These are phyloP conservation scores for Macrobrachium nipponense DNA, from an alignment of 1,140 invertebrate genomes.

Conservation along the genomic window DNA sequence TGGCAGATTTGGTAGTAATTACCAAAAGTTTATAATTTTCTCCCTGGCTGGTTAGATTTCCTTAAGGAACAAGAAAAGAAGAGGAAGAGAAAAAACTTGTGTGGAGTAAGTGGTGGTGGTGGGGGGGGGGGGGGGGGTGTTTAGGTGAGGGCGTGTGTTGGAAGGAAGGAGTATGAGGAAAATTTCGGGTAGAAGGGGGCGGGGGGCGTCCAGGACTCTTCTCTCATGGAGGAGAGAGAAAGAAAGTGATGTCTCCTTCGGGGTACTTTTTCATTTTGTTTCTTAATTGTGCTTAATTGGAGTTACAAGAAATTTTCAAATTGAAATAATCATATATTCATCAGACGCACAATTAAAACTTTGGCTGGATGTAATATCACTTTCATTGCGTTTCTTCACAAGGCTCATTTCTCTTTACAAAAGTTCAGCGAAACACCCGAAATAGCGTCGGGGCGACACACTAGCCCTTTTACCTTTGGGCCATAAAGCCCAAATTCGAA, in stretches of 20 bases:
- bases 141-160: not conserved
- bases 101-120: too few species aligned
- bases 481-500: not conserved
- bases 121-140: not conserved
- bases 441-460: not conserved
- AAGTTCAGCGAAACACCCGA: constrained; percentile 33
- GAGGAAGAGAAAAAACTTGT: too few species aligned
- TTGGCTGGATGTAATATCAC: constrained; percentile 48
- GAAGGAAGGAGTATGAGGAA: not conserved
- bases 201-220: not conserved
- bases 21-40: not conserved
- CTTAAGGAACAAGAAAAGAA: too few species aligned
- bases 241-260: not conserved
- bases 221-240: not conserved
- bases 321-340: constrained; percentile 62
- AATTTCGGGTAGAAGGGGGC: not conserved
- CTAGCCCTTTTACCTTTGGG: constrained; percentile 9
- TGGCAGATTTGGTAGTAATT: not conserved
- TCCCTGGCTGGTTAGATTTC: too few species aligned
- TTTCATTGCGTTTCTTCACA: constrained; percentile 54
- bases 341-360: constrained; percentile 60
- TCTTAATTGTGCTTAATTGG: constrained; percentile 39
- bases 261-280: constrained; percentile 16
- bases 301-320: constrained; percentile 16
- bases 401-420: constrained; percentile 54